These are phyloP conservation scores for Lates calcarifer DNA, from an alignment of 2,113 vertebrate species.

Conservation along the genomic window DNA sequence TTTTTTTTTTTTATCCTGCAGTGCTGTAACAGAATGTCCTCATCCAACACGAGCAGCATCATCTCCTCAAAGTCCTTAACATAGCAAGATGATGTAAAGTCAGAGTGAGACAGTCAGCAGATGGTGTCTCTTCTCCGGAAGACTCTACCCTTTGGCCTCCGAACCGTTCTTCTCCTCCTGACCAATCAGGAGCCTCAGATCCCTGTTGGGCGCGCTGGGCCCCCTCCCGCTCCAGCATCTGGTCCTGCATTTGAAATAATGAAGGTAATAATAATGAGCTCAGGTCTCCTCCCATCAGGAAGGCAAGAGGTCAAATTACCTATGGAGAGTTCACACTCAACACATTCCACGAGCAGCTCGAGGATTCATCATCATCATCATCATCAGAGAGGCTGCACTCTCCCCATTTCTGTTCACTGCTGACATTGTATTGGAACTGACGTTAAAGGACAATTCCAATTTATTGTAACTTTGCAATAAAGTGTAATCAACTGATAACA, in stretches of 20 bases:
- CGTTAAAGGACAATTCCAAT: neutral
- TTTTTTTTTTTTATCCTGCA: neutral
- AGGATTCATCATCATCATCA: constrained; percentile 39
- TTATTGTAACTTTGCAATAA: neutral
- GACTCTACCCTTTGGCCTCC: constrained; percentile 77
- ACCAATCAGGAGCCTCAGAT: constrained; percentile 75
- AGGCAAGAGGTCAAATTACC: constrained; percentile 75
- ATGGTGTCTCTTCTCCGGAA: constrained; percentile 77
- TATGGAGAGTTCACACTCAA: constrained; percentile 68
- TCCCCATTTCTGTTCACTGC: neutral
- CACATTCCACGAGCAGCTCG: constrained; percentile 48
- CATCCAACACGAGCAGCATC: constrained; percentile 1
- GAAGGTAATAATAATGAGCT: constrained; percentile 78
- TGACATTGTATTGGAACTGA: neutral
- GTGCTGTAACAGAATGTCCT: neutral
- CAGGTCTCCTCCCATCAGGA: constrained; percentile 56
- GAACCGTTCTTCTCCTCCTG: constrained; percentile 59
- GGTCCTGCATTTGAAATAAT: constrained; percentile 74
- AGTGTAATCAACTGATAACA: neutral
- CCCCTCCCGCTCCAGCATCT: constrained; percentile 81
- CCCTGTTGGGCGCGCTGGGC: constrained; percentile 63
- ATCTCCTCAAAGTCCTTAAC: constrained; percentile 32
- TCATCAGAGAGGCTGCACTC: neutral
- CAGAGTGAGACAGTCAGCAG: constrained; percentile 69
- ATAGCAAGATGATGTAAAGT: constrained; percentile 41